Evolutionary conservation across 1,140 invertebrate genomes (phyloP).

Genomic region (Elysia chlorotica): DNA sequence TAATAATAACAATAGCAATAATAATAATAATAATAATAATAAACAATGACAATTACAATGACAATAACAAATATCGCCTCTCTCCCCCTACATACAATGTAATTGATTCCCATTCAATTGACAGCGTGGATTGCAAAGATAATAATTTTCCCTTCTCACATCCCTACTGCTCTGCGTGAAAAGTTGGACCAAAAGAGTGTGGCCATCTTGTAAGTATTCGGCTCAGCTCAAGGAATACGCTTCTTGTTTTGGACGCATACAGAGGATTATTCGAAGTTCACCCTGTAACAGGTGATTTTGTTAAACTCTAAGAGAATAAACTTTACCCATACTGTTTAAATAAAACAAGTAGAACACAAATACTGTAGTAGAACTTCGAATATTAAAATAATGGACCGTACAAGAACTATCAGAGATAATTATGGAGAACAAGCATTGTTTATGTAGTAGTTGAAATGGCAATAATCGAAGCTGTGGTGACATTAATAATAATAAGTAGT

Average conservation of each 20-base stretch:
- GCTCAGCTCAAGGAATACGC: neutral
- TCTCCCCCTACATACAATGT: too few species aligned
- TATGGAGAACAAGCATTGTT: neutral
- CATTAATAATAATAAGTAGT: neutral
- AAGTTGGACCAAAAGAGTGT: conserved; percentile 8
- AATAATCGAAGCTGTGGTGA: neutral
- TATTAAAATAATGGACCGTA: neutral
- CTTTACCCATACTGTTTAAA: too few species aligned
- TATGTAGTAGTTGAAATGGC: neutral
- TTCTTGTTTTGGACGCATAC: conserved; percentile 12
- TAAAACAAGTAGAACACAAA: too few species aligned
- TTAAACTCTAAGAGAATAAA: too few species aligned
- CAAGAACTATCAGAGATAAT: neutral
- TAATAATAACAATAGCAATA: neutral
- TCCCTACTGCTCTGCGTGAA: too few species aligned
- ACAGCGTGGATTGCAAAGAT: too few species aligned
- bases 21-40: too few species aligned
- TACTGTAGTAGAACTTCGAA: too few species aligned
- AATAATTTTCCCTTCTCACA: neutral
- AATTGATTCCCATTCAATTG: too few species aligned
- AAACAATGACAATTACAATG: too few species aligned
- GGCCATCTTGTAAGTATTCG: conserved; percentile 5
- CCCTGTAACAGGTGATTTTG: conserved; percentile 1
- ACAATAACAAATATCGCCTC: too few species aligned
- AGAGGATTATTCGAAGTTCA: conserved; percentile 11